Percentiles rank a stretch among this genome's conserved stretches.
phyloP scores from a whole-genome alignment of 2,888 invertebrate genomes.

The Nineta flava region DNA sequence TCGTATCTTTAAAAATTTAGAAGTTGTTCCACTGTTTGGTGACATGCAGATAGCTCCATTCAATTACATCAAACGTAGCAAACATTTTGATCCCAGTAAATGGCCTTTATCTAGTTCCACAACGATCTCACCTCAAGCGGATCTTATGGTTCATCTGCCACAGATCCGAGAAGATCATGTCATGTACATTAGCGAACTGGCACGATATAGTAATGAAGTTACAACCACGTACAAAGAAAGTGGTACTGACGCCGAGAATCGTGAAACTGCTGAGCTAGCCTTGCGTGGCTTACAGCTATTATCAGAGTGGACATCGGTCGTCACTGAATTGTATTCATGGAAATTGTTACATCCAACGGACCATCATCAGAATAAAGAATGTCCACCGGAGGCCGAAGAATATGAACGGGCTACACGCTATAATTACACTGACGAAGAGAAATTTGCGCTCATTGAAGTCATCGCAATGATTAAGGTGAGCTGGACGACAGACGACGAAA shows the following conservation, averaged over 20 bases:
- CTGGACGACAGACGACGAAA: slow-evolving; percentile 34
- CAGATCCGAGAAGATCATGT: slow-evolving; percentile 93
- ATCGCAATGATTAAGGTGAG: slow-evolving; percentile 88
- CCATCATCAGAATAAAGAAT: slow-evolving; percentile 86
- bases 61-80: slow-evolving; percentile 88
- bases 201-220: slow-evolving; percentile 75
- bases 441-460: slow-evolving; percentile 93
- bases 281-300: slow-evolving; percentile 82
- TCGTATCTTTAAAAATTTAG: slow-evolving; percentile 90
- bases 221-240: slow-evolving; percentile 90
- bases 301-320: slow-evolving; percentile 93
- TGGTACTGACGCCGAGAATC: slow-evolving; percentile 81
- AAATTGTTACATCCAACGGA: slow-evolving; percentile 96
- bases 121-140: slow-evolving; percentile 77
- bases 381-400: slow-evolving; percentile 93
- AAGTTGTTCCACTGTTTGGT: slow-evolving; percentile 92
- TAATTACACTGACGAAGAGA: slow-evolving; percentile 94
- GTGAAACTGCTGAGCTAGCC: slow-evolving; percentile 78
- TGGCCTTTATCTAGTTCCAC: slow-evolving; percentile 81
- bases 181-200: slow-evolving; percentile 89
- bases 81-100: slow-evolving; percentile 79
- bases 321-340: slow-evolving; percentile 95
- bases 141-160: slow-evolving; percentile 87
- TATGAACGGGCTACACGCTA: slow-evolving; percentile 86
- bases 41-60: slow-evolving; percentile 99